Conservation (phyloP, 2,113 vertebrate species). For the Holacanthus passer region DNA sequence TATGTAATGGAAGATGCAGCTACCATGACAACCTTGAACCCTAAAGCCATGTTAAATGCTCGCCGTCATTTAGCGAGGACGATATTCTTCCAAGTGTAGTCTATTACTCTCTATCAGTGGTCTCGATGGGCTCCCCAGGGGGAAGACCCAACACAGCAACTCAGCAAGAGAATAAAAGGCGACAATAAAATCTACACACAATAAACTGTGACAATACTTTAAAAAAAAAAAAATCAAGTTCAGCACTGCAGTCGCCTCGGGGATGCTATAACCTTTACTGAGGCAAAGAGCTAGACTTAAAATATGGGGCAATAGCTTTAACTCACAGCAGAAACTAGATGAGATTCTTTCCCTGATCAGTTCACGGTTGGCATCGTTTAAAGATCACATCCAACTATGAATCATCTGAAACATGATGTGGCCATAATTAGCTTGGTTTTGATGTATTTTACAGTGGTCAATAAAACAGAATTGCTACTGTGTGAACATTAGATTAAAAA, state of each 20-base stretch:
- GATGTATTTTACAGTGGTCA: conserved; percentile 4
- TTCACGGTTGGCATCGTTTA: conserved; percentile 24
- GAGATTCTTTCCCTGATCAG: not conserved
- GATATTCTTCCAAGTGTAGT: not conserved
- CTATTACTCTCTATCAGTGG: not conserved
- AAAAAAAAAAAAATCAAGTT: conserved; percentile 7
- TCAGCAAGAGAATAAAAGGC: conserved; percentile 11
- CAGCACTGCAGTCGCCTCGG: conserved; percentile 14
- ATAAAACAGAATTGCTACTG: conserved; percentile 1
- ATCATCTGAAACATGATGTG: conserved; percentile 34
- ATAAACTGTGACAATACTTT: conserved; percentile 18
- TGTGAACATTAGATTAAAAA: conserved; percentile 1
- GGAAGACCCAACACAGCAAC: conserved; percentile 5
- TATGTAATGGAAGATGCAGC: not conserved
- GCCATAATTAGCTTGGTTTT: conserved; percentile 2
- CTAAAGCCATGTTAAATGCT: not conserved
- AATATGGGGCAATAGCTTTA: conserved; percentile 25
- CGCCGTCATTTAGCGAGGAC: not conserved
- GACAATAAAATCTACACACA: conserved; percentile 24
- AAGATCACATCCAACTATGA: conserved; percentile 22
- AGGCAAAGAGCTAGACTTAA: conserved; percentile 25
- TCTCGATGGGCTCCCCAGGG: not conserved
- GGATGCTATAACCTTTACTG: conserved; percentile 49
- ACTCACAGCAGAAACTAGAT: conserved; percentile 34
- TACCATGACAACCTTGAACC: not conserved